Evolutionary conservation across 1,140 invertebrate genomes (phyloP).

Genomic region (Drosophila leontia): DNA sequence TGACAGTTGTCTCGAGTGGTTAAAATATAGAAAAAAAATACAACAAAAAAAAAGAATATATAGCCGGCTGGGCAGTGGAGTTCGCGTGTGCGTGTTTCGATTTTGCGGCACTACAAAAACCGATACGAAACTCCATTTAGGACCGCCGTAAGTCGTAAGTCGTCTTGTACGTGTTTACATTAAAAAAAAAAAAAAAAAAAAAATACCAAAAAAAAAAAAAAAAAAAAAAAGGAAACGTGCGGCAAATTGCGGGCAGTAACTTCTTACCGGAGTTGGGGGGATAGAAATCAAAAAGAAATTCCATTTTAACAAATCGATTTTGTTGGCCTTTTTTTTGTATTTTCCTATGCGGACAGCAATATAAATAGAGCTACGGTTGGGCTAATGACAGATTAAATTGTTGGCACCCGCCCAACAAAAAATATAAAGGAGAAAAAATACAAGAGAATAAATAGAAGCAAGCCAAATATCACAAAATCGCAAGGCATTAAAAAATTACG

Average conservation of each 20-base stretch:
- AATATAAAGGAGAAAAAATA: conserved; percentile 18
- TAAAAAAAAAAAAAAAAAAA: conserved; percentile 15
- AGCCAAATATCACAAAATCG: conserved; percentile 23
- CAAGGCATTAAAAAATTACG: conserved; percentile 52
- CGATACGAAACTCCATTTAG: conserved; percentile 67
- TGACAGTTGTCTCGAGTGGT: conserved; percentile 71
- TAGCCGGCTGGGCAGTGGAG: conserved; percentile 38
- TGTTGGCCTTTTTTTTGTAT: conserved; percentile 37
- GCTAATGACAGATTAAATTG: conserved; percentile 80
- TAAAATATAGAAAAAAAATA: background rate
- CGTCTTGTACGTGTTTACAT: conserved; percentile 68
- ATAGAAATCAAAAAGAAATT: conserved; percentile 66
- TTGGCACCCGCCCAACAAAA: conserved; percentile 33
- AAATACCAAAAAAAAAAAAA: background rate
- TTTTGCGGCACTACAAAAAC: conserved; percentile 55
- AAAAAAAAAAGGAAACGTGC: conserved; percentile 51
- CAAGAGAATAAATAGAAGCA: conserved; percentile 9
- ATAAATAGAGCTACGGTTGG: conserved; percentile 63
- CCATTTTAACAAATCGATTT: conserved; percentile 74
- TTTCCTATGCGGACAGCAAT: conserved; percentile 40
- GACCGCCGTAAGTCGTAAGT: conserved; percentile 40
- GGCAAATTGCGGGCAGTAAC: conserved; percentile 35
- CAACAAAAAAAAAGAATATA: background rate
- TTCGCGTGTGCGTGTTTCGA: conserved; percentile 73
- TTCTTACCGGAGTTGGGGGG: conserved; percentile 6